Evolutionary conservation across 1,140 invertebrate genomes (phyloP), one percentile per base, ranked within the genome.

Genomic region (Ceratina japonica): DNA sequence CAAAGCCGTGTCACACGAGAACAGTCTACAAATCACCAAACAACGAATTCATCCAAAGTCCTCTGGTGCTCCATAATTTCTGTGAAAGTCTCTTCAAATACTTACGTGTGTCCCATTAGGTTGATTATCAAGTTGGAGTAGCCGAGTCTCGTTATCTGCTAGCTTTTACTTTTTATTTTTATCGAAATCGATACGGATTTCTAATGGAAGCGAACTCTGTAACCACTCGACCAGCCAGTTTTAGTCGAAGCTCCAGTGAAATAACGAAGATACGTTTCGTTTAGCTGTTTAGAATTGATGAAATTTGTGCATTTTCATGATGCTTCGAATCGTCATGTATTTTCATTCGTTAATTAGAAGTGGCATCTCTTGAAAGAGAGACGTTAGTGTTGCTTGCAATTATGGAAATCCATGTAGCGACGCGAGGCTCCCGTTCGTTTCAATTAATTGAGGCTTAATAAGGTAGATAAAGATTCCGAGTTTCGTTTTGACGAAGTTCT

Each of bases 351-450:
- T 77, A 77, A 77, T 77, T 71, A 63, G 68, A 71, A 77, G 68
- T 31, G 37, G 75, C 75, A 22, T 71, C 66, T 77, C 75, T n/a
- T n/a, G 54, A 66, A 52, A 62, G 65, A 37, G 56, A 20, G 37
- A 62, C 75, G 37, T 31, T 4, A 4, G 54, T 31, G 37, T 18
- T 31, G 12, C 63, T n/a, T 62, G 66, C 66, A 77, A 77, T 77
- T 77, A 77, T 77, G 75, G 66, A 77, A 51, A 77, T 77, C 66
- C n/a, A n/a, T n/a, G n/a, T n/a, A n/a, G n/a, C n/a, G n/a, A n/a
- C n/a, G n/a, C n/a, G 13, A 65, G 64, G 44, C 61, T 73, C 62
- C 12, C 31, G 51, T 58, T 73, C 70, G 20, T 58, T 27, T 18
- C 10, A 16, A 79, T 79, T 74, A 79, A 79, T 79, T 65, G 64